phyloP scores from a whole-genome alignment of 1,140 invertebrate species.

The Solen grandis region DNA sequence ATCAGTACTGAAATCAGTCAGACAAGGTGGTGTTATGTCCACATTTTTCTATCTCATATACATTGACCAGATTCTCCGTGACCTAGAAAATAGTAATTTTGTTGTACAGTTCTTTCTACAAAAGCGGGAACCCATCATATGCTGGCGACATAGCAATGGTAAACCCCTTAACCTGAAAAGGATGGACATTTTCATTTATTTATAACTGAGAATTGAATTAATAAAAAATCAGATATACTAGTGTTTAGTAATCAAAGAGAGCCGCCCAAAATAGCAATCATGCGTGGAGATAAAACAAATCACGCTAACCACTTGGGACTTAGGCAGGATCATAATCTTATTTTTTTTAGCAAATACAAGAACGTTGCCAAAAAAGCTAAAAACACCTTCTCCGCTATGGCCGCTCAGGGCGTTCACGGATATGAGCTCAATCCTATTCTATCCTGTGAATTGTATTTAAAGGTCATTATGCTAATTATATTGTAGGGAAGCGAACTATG shows the following conservation, averaged over 20 bases:
- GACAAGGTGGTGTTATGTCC: neutral
- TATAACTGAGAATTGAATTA: neutral
- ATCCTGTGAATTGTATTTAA: neutral
- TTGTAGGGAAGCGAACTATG: neutral
- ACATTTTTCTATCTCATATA: constrained; percentile 17
- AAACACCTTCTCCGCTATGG: neutral
- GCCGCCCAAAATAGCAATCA: neutral
- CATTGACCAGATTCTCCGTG: neutral
- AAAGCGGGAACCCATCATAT: neutral
- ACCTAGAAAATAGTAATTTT: neutral
- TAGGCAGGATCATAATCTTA: neutral
- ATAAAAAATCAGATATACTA: neutral
- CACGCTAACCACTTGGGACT: neutral
- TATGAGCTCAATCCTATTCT: neutral
- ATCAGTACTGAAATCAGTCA: neutral
- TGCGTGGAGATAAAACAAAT: neutral
- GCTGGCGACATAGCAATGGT: constrained; percentile 1
- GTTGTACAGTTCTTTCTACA: neutral
- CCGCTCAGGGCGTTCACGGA: neutral
- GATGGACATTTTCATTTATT: neutral
- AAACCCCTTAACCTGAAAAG: neutral
- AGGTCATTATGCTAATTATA: neutral
- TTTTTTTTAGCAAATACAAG: neutral
- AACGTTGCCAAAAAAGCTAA: neutral
- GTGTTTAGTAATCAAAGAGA: neutral